A percentile compares a stretch with the other conserved stretches of the same genome.
phyloP scores from a whole-genome alignment of 1,140 invertebrate species.

The Heterodera carotae region DNA sequence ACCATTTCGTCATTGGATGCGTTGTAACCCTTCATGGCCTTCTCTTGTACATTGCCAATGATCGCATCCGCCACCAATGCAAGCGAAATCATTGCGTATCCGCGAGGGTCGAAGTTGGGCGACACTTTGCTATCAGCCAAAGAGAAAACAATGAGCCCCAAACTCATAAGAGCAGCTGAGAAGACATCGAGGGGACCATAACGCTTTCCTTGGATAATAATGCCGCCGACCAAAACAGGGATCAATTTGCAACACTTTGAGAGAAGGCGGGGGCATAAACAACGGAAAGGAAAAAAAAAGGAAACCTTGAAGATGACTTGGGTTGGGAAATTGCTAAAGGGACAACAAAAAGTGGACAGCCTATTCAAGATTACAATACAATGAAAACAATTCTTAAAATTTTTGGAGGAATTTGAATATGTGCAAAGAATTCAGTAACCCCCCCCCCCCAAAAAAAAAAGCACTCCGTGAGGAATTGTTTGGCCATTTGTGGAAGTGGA shows the following conservation, averaged over 20 bases:
- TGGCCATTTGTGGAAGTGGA: no score
- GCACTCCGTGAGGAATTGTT: no score
- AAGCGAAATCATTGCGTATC: slow-evolving; percentile 81
- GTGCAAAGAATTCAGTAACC: no score
- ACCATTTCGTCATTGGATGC: slow-evolving; percentile 85
- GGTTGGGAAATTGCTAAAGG: slow-evolving; percentile 80
- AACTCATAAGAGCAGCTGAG: slow-evolving; percentile 76
- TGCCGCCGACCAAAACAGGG: slow-evolving; percentile 72
- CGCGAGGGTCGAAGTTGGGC: slow-evolving; percentile 80
- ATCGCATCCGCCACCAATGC: slow-evolving; percentile 87
- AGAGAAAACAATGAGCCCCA: slow-evolving; percentile 87
- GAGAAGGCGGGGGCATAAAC: no score
- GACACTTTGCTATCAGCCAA: slow-evolving; percentile 85
- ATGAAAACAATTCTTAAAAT: no score
- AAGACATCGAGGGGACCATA: slow-evolving; percentile 46
- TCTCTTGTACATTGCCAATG: slow-evolving; percentile 94
- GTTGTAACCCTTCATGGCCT: slow-evolving; percentile 80
- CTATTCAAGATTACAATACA: no score
- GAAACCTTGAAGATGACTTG: slow-evolving; percentile 77
- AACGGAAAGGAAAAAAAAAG: background rate
- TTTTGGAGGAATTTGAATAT: no score
- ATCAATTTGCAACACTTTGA: slow-evolving; percentile 87
- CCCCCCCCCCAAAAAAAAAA: no score
- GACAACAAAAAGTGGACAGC: no score
- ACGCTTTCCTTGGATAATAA: slow-evolving; percentile 51